A percentile compares a stretch with the other conserved stretches of the same genome.
Conservation (phyloP, 2,797 vertebrate species). For the Oreonectes daqikongensis region DNA sequence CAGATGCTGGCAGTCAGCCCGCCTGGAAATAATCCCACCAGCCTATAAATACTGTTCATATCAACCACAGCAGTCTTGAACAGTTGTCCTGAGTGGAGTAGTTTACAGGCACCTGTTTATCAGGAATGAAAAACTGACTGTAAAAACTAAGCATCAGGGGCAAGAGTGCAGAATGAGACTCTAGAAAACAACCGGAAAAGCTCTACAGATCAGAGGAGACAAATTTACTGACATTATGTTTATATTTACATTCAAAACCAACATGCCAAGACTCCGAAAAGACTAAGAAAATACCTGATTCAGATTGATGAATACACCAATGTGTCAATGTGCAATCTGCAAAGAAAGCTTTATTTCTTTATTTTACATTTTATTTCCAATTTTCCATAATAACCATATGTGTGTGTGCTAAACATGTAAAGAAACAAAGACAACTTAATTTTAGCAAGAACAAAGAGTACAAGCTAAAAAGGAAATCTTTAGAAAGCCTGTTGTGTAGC, state of each 20-base stretch:
- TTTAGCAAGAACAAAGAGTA: conserved; percentile 3
- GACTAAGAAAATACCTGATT: too few species aligned
- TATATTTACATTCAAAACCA: too few species aligned
- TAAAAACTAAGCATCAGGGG: not conserved
- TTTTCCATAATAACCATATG: not conserved
- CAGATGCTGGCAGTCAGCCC: conserved; percentile 6
- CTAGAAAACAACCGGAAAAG: not conserved
- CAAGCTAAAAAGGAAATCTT: conserved; percentile 20
- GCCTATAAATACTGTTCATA: conserved; percentile 36
- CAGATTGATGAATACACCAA: too few species aligned
- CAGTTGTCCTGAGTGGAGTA: conserved; percentile 24
- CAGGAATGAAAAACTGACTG: conserved; percentile 3
- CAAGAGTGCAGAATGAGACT: not conserved
- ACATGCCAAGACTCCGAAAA: too few species aligned
- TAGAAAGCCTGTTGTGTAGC: not conserved
- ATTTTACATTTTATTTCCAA: not conserved
- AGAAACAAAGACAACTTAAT: not conserved
- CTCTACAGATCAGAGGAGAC: not conserved
- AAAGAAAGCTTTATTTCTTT: too few species aligned
- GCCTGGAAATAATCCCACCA: conserved; percentile 35
- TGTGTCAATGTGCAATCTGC: too few species aligned
- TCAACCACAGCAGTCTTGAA: conserved; percentile 23
- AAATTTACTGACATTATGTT: not conserved
- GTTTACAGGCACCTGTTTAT: conserved; percentile 31
- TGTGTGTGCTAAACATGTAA: not conserved